A percentile compares a stretch with the other conserved stretches of the same genome.
These are phyloP conservation scores for Bergia puertoricense DNA, from an alignment of 92 coral and sea anemone species.

Conservation along the genomic window DNA sequence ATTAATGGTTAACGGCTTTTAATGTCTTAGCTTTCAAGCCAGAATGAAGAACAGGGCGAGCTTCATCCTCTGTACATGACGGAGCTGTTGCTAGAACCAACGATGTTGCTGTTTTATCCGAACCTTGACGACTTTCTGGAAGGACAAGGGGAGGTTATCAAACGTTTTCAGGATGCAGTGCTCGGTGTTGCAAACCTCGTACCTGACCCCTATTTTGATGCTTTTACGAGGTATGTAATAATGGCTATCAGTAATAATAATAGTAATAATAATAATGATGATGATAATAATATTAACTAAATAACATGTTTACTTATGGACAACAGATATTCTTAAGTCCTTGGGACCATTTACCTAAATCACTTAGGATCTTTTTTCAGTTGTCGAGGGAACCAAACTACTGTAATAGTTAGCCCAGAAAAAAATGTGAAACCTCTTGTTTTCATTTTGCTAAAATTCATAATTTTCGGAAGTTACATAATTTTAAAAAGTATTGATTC, in stretches of 20 bases:
- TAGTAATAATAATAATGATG: too few species aligned
- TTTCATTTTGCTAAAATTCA: too few species aligned
- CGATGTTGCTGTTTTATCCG: constrained; percentile 83
- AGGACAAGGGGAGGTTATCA: constrained; percentile 95
- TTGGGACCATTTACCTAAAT: too few species aligned
- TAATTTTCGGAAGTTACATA: too few species aligned
- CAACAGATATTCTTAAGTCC: too few species aligned
- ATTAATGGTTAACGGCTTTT: neutral
- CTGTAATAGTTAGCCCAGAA: too few species aligned
- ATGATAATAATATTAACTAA: neutral
- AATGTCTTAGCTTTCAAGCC: constrained; percentile 20
- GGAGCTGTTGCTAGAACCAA: constrained; percentile 90
- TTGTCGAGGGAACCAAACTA: too few species aligned
- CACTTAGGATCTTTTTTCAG: too few species aligned
- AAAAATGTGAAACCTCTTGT: too few species aligned
- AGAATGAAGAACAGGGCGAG: constrained; percentile 78
- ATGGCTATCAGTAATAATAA: too few species aligned
- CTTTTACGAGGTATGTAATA: constrained; percentile 81
- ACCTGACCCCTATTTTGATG: constrained; percentile 94
- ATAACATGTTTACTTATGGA: too few species aligned
- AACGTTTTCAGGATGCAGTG: constrained; percentile 96
- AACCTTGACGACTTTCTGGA: constrained; percentile 96
- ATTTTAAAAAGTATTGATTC: too few species aligned
- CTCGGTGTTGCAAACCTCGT: constrained; percentile 95
- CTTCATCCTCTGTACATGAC: constrained; percentile 89